Base-by-base conservation (phyloP, 2,888 invertebrate species). In the Mythimna impura region DNA sequence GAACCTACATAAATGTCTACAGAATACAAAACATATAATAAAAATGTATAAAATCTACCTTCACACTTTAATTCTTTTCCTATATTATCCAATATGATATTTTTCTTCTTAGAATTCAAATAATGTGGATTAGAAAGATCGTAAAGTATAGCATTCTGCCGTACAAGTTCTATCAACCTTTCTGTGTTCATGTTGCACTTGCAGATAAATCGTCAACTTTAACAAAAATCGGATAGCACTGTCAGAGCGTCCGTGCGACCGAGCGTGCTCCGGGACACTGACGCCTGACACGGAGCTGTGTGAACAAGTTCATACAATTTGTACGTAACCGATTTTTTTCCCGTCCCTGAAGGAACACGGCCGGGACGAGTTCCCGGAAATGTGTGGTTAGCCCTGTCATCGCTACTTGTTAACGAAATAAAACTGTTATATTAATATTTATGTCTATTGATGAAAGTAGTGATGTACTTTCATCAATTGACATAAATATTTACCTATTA, bases 291-390 rank as follows among this genome's bases (percentile, higher is more conserved):
- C 34, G 52, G 50, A 52, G 17, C 30, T 52, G 14, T 50, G 30
- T 64, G 52, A 52, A 64, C 50, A 20, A 64, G 30, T 64, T 52
- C 30, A 20, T 64, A 52, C 64, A 52, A 64, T 20, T 52, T 64
- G 52, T 64, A 64, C 30, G 50, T 52, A 64, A 64, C 52, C 47
- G 64, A 34, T 52, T 52, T 64, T 47, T 64, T 52, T 14, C 34
- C 52, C 64, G 64, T 64, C 50, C 64, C 64, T 64, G 50, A 64
- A 20, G 52, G 64, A 64, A 64, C 40, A 30, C 64, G 50, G 64
- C 64, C 20, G 20, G 50, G 50, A 20, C n/a, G 20, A 20, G 20
- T 50, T 20, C 50, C 7, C 20, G 50, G 50, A n/a, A 17, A 47
- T 62, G 62, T 62, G 62, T 43, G 43, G 14, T 30, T 30, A 30